Evolutionary conservation across 2,797 vertebrate genomes (phyloP), one percentile per base, ranked within the genome.

Genomic region (Anableps anableps): DNA sequence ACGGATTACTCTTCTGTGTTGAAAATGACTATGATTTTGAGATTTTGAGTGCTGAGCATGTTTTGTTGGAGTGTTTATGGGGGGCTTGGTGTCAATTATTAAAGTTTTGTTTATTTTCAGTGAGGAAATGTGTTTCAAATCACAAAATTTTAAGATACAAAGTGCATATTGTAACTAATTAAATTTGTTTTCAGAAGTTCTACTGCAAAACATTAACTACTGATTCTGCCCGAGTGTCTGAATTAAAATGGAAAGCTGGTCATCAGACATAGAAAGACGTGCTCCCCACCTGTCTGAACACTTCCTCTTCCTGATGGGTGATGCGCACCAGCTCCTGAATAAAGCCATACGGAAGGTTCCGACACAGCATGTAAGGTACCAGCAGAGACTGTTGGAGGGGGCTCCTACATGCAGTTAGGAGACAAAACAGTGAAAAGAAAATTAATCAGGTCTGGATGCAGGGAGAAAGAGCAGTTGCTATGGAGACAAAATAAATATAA

Each of bases 301-400:
- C 95, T 80, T 97, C 98, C 80, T 99, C 97, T 85, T 99, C 99
- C 95, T 98, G 98, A 78, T 99, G 97, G 84, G 98, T 99, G 80
- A 98, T 98, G 92, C 98, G 97, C 91, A 99, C 96, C 88, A 99
- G 80, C 84, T 99, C 99, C 86, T 98, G 98, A 93, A 99, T 99
- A 95, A 99, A 99, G 84, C 98, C 99, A 19, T 97, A 99, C 0
- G 99, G 99, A 88, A 99, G 98, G 92, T 99, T 99, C 93, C 99
- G 96, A 94, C 99, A 99, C 92, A 99, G 96, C 98, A 99, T 97
- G 77, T 99, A 99, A 60, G 99, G 99, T 89, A 99, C 98, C 92
- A 99, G 95, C 93, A 99, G 92, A 88, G 99, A 99, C 66, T 96
- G 96, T 92, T 99, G 98, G 80, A 98, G 96, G 90, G 96, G 86